These are phyloP conservation scores for Notarius lentiginosus DNA, from an alignment of 2,113 vertebrate genomes.

Conservation along the genomic window DNA sequence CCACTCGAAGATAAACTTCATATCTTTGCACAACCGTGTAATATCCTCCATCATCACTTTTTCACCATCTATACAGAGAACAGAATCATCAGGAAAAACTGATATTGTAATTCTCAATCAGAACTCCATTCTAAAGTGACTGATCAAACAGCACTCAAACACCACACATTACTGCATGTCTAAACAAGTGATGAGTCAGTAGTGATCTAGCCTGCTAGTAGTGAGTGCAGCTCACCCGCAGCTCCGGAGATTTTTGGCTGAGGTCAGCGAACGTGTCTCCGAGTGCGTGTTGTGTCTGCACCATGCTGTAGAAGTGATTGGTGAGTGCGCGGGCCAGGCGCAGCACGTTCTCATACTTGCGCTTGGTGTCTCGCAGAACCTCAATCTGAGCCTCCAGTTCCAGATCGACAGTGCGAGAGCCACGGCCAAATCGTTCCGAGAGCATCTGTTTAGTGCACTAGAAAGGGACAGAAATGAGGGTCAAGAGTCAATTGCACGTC, in stretches of 20 bases:
- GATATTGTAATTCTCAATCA: not conserved
- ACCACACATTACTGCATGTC: not conserved
- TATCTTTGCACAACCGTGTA: too few relatives aligned
- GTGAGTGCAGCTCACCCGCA: conserved; percentile 74
- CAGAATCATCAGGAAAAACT: not conserved
- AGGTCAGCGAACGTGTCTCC: conserved; percentile 95
- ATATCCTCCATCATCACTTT: too few relatives aligned
- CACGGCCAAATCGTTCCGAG: conserved; percentile 91
- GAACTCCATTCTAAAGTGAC: not conserved
- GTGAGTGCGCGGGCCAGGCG: conserved; percentile 86
- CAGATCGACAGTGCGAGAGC: conserved; percentile 91
- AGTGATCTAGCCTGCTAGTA: not conserved
- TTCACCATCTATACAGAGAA: not conserved
- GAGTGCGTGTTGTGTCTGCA: conserved; percentile 94
- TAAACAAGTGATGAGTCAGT: not conserved
- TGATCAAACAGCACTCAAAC: not conserved
- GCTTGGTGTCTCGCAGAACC: conserved; percentile 91
- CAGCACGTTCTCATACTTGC: conserved; percentile 90
- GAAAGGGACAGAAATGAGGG: not conserved
- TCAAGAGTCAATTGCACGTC: not conserved
- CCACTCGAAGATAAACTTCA: too few relatives aligned
- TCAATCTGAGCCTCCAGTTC: conserved; percentile 97
- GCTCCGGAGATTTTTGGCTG: conserved; percentile 97
- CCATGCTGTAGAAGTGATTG: conserved; percentile 94
- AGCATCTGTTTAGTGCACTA: conserved; percentile 96